Evolutionary conservation across 2,797 vertebrate genomes (phyloP), one percentile per base, ranked within the genome.

Genomic region (Gouania willdenowi): DNA sequence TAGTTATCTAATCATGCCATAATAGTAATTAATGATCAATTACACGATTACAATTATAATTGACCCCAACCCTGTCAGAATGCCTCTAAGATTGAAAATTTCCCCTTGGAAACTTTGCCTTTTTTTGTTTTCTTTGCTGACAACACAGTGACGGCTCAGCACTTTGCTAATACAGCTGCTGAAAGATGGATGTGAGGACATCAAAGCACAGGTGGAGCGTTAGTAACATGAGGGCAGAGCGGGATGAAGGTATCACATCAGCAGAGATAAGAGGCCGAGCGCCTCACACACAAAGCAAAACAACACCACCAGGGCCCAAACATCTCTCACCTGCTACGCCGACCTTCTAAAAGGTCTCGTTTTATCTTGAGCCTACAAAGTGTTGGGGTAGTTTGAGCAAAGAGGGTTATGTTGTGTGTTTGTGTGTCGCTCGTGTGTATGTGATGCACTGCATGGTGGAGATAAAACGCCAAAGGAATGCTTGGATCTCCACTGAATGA

Each of bases 161-260:
- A 19, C 27, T 30, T 13, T 0, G 5, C 34, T 22, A 1, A 23
- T 11, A 33, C 13, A 51, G 41, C 26, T 2, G 0, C 20, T 23
- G 32, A 21, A 28, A 59, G 31, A 17, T 14, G 3, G 41, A 13
- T 28, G 28, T 2, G 4, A 20, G 41, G 32, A 76, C 73, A 71
- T 82, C 71, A 85, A 81, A 85, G 79, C 3, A 26, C 78, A 82
- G 77, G 71, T 87, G 78, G 61, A 61, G 67, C 22, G 59, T 58
- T 37, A 8, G 55, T 17, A 61, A 49, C 62, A 79, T 81, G 17
- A 37, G 78, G 78, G 80, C 62, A 41, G 69, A 66, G 46, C 57
- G 39, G 66, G 60, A 77, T 53, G 59, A 55, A 60, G 64, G 49
- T 57, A 63, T 81, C 71, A 18, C 64, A 70, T 73, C 75, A 56